Evolutionary conservation across 2,113 vertebrate genomes (phyloP).

Genomic region (Corydoras maculifer): DNA sequence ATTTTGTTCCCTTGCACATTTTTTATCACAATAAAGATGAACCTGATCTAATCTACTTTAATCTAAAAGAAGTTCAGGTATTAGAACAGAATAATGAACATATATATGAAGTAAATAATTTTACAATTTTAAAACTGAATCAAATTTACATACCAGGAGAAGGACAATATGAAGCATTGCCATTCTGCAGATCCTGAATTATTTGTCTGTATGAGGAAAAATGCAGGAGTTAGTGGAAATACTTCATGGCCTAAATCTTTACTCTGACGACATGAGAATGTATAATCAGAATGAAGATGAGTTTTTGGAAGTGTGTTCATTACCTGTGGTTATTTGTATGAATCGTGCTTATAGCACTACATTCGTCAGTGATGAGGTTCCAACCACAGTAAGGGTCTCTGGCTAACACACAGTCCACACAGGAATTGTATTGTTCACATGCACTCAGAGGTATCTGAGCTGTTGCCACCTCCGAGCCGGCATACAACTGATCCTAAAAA

Average conservation of each 20-base stretch:
- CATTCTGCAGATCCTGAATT: slow-evolving; percentile 64
- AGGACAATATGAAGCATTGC: slow-evolving; percentile 60
- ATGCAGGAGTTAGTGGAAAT: neutral
- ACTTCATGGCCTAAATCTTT: too few species aligned
- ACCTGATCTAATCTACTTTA: too few species aligned
- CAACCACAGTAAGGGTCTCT: slow-evolving; percentile 74
- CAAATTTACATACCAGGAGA: slow-evolving; percentile 50
- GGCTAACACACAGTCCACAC: slow-evolving; percentile 71
- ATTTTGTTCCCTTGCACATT: too few species aligned
- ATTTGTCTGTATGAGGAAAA: slow-evolving; percentile 51
- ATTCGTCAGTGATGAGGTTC: slow-evolving; percentile 41
- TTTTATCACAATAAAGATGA: too few species aligned
- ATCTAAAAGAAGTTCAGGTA: too few species aligned
- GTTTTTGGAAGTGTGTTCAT: neutral
- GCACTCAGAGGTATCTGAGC: slow-evolving; percentile 62
- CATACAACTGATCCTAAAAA: slow-evolving; percentile 62
- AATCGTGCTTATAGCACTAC: slow-evolving; percentile 46
- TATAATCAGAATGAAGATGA: too few species aligned
- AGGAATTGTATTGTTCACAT: slow-evolving; percentile 59
- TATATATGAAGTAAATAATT: too few species aligned
- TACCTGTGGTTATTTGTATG: neutral
- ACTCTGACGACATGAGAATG: too few species aligned
- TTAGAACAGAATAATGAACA: too few species aligned
- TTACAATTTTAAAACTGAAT: neutral
- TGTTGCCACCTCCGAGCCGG: slow-evolving; percentile 57